phyloP scores from a whole-genome alignment of 2,797 vertebrate genomes.

The Jordanella pulchra region DNA sequence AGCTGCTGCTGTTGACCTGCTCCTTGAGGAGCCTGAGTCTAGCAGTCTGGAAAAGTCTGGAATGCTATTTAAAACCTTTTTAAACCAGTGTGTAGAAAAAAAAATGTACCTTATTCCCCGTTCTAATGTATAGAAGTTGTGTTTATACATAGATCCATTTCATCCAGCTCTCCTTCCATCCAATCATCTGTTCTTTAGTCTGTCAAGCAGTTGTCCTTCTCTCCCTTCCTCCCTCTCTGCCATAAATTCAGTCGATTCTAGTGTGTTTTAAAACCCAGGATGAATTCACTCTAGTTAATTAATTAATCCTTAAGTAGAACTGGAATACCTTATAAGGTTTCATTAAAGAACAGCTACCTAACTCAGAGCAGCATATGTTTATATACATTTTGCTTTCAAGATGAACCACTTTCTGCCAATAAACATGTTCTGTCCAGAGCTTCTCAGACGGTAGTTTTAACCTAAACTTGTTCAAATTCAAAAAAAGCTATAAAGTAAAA shows the following conservation, averaged over 20 bases:
- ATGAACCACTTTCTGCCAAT: too few species aligned
- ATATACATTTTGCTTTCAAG: too few species aligned
- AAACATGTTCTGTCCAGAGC: too few species aligned
- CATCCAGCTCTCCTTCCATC: neutral
- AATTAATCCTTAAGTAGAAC: too few species aligned
- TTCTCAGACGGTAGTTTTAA: too few species aligned
- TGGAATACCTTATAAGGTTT: too few species aligned
- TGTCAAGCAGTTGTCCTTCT: neutral
- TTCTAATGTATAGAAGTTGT: neutral
- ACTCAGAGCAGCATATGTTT: too few species aligned
- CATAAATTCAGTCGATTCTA: too few species aligned
- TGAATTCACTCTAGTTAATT: neutral
- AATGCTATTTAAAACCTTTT: neutral
- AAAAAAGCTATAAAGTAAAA: too few species aligned
- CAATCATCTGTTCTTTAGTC: neutral
- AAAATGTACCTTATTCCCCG: neutral
- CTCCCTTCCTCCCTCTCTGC: neutral
- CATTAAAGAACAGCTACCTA: too few species aligned
- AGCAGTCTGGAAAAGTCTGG: neutral
- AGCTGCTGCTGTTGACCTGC: neutral
- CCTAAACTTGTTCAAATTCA: too few species aligned
- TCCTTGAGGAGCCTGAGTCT: neutral
- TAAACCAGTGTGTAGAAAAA: neutral
- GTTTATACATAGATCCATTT: neutral
- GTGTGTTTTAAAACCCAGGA: conserved; percentile 1